Conservation (phyloP, 2,797 vertebrate genomes). For the Helostoma temminkii region DNA sequence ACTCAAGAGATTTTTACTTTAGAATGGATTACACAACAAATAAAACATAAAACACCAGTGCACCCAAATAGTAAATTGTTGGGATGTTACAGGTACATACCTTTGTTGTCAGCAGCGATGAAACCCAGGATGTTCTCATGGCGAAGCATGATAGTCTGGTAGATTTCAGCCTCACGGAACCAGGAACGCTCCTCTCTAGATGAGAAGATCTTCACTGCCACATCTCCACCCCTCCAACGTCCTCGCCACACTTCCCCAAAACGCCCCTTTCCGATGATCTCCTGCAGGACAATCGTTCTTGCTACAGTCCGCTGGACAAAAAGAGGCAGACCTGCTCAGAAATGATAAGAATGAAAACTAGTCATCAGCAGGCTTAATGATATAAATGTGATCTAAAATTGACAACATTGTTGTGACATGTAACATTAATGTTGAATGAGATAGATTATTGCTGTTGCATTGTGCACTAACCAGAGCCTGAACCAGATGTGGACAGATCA, state of each 20-base stretch:
- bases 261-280: conserved; percentile 95
- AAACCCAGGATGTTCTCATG: conserved; percentile 97
- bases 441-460: neutral
- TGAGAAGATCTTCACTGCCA: conserved; percentile 97
- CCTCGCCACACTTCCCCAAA: conserved; percentile 97
- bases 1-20: neutral
- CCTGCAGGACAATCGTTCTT: conserved; percentile 94
- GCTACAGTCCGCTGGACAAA: conserved; percentile 96
- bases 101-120: conserved; percentile 97
- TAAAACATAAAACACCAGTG: neutral
- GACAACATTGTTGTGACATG: neutral
- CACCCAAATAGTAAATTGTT: neutral
- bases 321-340: conserved; percentile 88
- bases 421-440: neutral
- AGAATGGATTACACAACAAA: conserved; percentile 6
- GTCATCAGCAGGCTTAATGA: neutral
- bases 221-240: conserved; percentile 93
- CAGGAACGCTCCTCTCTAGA: conserved; percentile 96
- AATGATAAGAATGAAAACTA: conserved; percentile 5
- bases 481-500: conserved; percentile 96
- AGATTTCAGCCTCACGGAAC: conserved; percentile 97
- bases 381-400: neutral
- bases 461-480: conserved; percentile 90
- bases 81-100: conserved; percentile 67
- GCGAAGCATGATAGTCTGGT: conserved; percentile 95